A percentile compares a stretch with the other conserved stretches of the same genome.
Conservation (phyloP, 2,797 vertebrate genomes). For the Cyprinodon diabolis region DNA sequence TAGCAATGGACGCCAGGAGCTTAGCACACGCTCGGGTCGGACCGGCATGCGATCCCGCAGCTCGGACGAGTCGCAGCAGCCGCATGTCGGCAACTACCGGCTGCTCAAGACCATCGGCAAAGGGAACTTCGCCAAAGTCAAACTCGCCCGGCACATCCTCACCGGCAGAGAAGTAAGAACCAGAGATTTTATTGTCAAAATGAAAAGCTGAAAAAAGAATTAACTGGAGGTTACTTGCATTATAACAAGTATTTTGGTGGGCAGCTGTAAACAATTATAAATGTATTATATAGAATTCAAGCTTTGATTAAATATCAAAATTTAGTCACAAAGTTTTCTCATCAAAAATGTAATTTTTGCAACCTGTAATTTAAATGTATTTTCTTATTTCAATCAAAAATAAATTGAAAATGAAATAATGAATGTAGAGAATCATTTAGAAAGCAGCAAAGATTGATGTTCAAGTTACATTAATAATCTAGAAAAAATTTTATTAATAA, state of each 20-base stretch:
- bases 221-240: neutral
- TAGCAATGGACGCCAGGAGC: constrained; percentile 87
- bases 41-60: constrained; percentile 89
- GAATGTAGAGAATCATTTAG: neutral
- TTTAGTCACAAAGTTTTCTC: neutral
- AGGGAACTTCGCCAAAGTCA: constrained; percentile 98
- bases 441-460: neutral
- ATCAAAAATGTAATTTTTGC: no score
- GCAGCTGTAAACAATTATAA: neutral
- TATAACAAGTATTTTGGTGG: no score
- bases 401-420: neutral
- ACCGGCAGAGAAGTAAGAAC: constrained; percentile 95
- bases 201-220: neutral
- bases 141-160: constrained; percentile 95
- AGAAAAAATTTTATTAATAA: no score
- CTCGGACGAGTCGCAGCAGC: constrained; percentile 91
- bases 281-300: neutral
- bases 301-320: no score
- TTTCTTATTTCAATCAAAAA: neutral
- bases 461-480: no score
- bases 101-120: constrained; percentile 98
- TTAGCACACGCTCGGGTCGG: constrained; percentile 78
- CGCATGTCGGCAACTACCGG: constrained; percentile 95
- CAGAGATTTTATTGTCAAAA: neutral
- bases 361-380: neutral